Evolutionary conservation across 2,888 invertebrate genomes (phyloP), one percentile per base, ranked within the genome.

Genomic region (Apodemia hepburni): DNA sequence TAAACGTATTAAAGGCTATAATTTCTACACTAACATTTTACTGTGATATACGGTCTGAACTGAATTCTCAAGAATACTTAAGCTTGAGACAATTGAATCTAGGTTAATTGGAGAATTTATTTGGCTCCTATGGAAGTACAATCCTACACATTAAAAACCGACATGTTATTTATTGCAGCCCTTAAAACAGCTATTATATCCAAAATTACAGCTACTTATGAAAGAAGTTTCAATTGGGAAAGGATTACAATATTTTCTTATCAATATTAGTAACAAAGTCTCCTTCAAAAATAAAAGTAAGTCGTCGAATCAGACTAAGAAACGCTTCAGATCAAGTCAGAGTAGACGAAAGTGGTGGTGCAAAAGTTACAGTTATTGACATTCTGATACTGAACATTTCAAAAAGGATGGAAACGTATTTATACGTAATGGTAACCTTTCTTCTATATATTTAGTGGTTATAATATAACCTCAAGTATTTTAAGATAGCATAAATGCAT

Each of bases 41-140:
- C 12, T n/a, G 38, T 18, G 57, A 58, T 57, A 63, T 63, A 42
- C 27, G 58, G 45, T 17, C 47, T 33, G n/a, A 42, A 47, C n/a
- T 12, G 15, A 51, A 11, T n/a, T 12, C 54, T 12, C 27, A 6
- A 8, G 60, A 63, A 63, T 66, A 68, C 65, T 60, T 69, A 6
- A 70, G 70, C 58, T 54, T 66, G 9, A 59, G 67, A 15, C 61
- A 63, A 27, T 18, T 65, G 0, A 70, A 70, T 45, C 69, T 68
- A 54, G 67, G 68, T 35, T n/a, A 67, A 0, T 18, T 70, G 15
- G 69, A 69, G 61, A 69, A 68, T 61, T 61, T 70, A 12, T 70
- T 69, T 59, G 68, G 69, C 12, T 69, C 15, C 65, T 70, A 35
- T 22, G 68, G 9, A 67, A 70, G 59, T 64, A 66, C 51, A 61